A percentile compares a stretch with the other conserved stretches of the same genome.
Evolutionary conservation across 2,888 invertebrate genomes (phyloP).

Genomic region (Koerneria pararmatus): DNA sequence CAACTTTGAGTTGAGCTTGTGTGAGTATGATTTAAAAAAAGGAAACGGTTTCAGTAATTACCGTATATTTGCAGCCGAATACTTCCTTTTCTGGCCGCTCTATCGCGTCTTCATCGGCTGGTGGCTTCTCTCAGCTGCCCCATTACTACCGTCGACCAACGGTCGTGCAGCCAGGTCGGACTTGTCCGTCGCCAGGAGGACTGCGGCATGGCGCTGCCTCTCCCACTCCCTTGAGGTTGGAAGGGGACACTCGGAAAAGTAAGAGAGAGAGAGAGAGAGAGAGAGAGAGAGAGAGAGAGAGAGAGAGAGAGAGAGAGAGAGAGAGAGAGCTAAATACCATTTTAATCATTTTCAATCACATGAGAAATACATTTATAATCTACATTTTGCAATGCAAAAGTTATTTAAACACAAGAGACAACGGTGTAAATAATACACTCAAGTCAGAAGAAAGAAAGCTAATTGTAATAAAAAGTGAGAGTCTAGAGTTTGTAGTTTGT

Average conservation of each 20-base stretch:
- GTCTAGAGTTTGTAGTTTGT: too few relatives aligned
- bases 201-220: slow-evolving; percentile 31
- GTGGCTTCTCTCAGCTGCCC: slow-evolving; percentile 39
- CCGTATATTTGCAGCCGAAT: slow-evolving; percentile 32
- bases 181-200: slow-evolving; percentile 24
- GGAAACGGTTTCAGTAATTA: background rate
- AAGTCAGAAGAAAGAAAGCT: too few relatives aligned
- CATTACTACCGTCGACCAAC: slow-evolving; percentile 48
- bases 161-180: slow-evolving; percentile 43
- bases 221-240: slow-evolving; percentile 31
- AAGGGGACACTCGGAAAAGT: slow-evolving; percentile 4
- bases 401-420: too few relatives aligned
- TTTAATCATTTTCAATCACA: background rate
- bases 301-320: background rate
- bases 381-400: too few relatives aligned
- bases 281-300: background rate
- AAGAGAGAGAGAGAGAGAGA: background rate
- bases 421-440: too few relatives aligned
- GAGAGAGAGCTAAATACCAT: background rate
- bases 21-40: slow-evolving; percentile 10
- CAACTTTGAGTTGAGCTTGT: slow-evolving; percentile 5
- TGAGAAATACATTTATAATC: background rate
- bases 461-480: too few relatives aligned
- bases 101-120: slow-evolving; percentile 32
- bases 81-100: slow-evolving; percentile 41